phyloP scores from a whole-genome alignment of 1,140 invertebrate species.

The Antheraea pernyi region DNA sequence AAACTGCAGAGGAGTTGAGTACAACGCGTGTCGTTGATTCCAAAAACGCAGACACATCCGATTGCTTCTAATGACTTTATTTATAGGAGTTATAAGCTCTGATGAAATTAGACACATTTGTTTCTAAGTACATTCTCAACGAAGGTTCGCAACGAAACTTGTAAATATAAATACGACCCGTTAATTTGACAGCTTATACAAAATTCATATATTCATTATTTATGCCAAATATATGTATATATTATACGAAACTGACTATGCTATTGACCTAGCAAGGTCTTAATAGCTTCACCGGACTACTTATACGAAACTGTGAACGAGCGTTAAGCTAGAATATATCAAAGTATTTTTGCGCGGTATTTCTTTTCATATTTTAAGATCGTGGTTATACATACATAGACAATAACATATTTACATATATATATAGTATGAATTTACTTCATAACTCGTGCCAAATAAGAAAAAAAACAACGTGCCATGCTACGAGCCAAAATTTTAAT shows the following conservation, averaged over 20 bases:
- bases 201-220: neutral
- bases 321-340: conserved; percentile 21
- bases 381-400: conserved; percentile 49
- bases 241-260: neutral
- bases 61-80: too few relatives aligned
- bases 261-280: too few relatives aligned
- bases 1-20: too few relatives aligned
- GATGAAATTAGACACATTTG: neutral
- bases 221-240: neutral
- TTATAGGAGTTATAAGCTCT: neutral
- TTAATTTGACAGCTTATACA: neutral
- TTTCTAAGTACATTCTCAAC: conserved; percentile 1
- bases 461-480: conserved; percentile 41
- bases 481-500: conserved; percentile 45
- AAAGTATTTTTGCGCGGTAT: conserved; percentile 69
- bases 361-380: conserved; percentile 52
- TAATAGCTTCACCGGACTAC: too few relatives aligned
- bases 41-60: too few relatives aligned
- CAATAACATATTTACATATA: conserved; percentile 39
- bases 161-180: neutral
- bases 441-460: conserved; percentile 51
- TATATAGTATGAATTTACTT: conserved; percentile 35
- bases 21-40: too few relatives aligned
- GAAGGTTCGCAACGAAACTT: conserved; percentile 6
- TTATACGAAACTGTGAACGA: neutral